phyloP scores from a whole-genome alignment of 2,113 vertebrate species.

The Phalacrocorax carbo region DNA sequence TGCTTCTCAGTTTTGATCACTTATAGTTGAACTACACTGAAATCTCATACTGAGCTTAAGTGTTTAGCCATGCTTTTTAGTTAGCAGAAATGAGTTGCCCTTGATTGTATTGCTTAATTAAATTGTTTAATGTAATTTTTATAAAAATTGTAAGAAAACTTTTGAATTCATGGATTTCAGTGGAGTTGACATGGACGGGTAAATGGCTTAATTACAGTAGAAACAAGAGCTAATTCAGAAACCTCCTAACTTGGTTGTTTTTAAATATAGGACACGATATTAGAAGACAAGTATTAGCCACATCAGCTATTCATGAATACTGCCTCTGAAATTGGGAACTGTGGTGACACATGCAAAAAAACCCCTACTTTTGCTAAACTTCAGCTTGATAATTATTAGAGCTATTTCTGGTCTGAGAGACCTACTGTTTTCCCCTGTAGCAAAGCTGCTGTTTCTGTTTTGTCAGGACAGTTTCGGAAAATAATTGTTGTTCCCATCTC shows the following conservation, averaged over 20 bases:
- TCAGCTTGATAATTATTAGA: not conserved
- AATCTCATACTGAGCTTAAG: not conserved
- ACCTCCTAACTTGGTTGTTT: constrained; percentile 20
- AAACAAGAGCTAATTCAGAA: not conserved
- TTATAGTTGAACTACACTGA: not conserved
- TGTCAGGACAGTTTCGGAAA: not conserved
- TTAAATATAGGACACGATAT: not conserved
- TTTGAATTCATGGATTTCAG: not conserved
- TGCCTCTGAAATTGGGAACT: not conserved
- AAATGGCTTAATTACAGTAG: not conserved
- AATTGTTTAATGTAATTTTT: not conserved
- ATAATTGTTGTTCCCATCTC: not conserved
- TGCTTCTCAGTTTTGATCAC: not conserved
- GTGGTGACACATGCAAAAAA: not conserved
- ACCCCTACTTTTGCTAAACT: not conserved
- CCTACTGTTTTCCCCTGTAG: not conserved
- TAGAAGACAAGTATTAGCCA: not conserved
- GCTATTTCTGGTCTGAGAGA: not conserved
- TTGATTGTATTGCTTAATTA: not conserved
- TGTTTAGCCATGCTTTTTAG: not conserved
- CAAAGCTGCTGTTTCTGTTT: not conserved
- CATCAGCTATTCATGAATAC: not conserved
- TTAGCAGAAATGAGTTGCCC: not conserved
- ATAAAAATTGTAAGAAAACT: not conserved
- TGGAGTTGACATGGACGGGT: not conserved